Conservation (phyloP, 2,888 invertebrate genomes). For the Drosophila diplacantha region DNA sequence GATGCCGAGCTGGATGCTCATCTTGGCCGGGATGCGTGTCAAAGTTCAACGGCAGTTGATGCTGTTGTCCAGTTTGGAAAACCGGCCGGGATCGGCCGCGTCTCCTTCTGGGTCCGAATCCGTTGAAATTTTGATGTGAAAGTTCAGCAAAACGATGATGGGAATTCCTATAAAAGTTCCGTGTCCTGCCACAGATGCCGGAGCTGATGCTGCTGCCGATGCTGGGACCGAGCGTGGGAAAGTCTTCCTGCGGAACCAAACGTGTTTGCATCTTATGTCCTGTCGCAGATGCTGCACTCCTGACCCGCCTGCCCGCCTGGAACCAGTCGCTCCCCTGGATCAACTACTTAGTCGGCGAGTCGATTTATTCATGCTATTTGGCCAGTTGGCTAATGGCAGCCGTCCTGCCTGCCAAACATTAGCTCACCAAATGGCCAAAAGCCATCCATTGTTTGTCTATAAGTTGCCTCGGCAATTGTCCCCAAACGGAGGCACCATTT, state of each 20-base stretch:
- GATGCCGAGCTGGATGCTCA: slow-evolving; percentile 31
- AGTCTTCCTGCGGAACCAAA: slow-evolving; percentile 46
- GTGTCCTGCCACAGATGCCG: slow-evolving; percentile 64
- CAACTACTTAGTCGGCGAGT: slow-evolving; percentile 52
- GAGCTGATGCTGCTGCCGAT: slow-evolving; percentile 45
- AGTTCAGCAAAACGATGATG: slow-evolving; percentile 55
- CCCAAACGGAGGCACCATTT: slow-evolving; percentile 32
- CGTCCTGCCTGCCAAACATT: slow-evolving; percentile 55
- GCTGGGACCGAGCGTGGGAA: slow-evolving; percentile 59
- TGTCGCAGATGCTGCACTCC: slow-evolving; percentile 41
- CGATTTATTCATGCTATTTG: slow-evolving; percentile 68
- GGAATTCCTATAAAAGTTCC: slow-evolving; percentile 62
- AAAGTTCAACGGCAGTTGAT: slow-evolving; percentile 62
- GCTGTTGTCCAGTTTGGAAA: slow-evolving; percentile 69
- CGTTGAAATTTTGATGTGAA: slow-evolving; percentile 73
- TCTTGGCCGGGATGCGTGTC: slow-evolving; percentile 67
- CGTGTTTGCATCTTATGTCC: slow-evolving; percentile 60
- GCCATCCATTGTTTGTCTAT: slow-evolving; percentile 55
- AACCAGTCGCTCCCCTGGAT: slow-evolving; percentile 41
- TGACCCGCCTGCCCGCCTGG: slow-evolving; percentile 13
- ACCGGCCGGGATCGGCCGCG: slow-evolving; percentile 54
- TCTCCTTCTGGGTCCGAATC: slow-evolving; percentile 54
- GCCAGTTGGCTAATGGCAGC: slow-evolving; percentile 59
- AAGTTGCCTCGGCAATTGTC: slow-evolving; percentile 58
- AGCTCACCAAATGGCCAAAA: slow-evolving; percentile 62